A percentile compares a stretch with the other conserved stretches of the same genome.
Conservation (phyloP, 2,113 vertebrate species). For the Candoia aspera region DNA sequence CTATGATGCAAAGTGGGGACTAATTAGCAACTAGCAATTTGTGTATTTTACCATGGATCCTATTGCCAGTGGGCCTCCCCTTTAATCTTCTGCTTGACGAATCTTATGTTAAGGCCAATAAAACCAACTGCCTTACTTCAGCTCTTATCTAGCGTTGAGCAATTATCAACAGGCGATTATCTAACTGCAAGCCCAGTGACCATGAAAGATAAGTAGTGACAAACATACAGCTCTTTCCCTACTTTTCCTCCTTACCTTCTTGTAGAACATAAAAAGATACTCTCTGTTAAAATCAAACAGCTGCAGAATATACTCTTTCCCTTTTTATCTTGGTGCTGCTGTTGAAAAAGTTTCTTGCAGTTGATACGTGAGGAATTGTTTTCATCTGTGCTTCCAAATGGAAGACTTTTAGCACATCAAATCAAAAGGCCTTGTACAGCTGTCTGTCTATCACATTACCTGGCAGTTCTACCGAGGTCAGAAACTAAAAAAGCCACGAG, state of each 20-base stretch:
- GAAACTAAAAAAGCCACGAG: not conserved
- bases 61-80: not conserved
- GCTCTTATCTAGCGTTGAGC: not conserved
- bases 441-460: not conserved
- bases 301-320: not conserved
- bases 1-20: not conserved
- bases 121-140: constrained; percentile 21
- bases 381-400: not conserved
- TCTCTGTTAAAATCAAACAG: not conserved
- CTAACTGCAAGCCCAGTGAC: not conserved
- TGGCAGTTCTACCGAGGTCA: not conserved
- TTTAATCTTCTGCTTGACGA: not conserved
- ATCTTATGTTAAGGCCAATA: constrained; percentile 7
- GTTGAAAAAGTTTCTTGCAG: not conserved
- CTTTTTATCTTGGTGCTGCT: not conserved
- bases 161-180: not conserved
- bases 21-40: not conserved
- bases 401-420: not conserved
- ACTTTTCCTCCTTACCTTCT: not conserved
- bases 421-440: not conserved
- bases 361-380: not conserved
- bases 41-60: constrained; percentile 1
- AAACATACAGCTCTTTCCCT: fast-evolving
- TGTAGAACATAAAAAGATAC: not conserved
- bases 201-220: not conserved